Percentiles rank a stretch among this genome's conserved stretches.
phyloP scores from a whole-genome alignment of 2,113 vertebrate genomes.

The Apistogramma diplotaenia region DNA sequence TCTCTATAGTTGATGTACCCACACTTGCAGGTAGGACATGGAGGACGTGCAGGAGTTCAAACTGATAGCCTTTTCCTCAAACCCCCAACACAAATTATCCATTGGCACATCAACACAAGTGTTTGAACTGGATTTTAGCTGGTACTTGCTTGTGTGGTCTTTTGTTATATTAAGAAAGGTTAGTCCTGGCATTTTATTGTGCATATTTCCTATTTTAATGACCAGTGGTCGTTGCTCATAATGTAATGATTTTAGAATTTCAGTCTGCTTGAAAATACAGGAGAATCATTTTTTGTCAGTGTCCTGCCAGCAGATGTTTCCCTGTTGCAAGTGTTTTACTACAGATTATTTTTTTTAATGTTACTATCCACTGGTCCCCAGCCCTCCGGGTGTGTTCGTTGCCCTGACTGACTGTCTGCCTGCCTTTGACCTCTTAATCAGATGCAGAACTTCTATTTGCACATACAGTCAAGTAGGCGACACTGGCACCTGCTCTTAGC shows the following conservation, averaged over 20 bases:
- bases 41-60: conserved; percentile 63
- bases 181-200: background rate
- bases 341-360: background rate
- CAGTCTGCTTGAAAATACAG: background rate
- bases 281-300: background rate
- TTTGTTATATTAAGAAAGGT: conserved; percentile 20
- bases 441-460: background rate
- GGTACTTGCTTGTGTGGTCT: conserved; percentile 15
- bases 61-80: conserved; percentile 64
- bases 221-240: background rate
- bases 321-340: background rate
- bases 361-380: background rate
- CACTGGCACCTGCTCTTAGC: conserved; percentile 8
- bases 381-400: background rate
- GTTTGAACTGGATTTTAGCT: conserved; percentile 27
- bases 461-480: conserved; percentile 15
- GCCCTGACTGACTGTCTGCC: background rate
- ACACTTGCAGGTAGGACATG: conserved; percentile 70
- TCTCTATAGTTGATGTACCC: conserved; percentile 62
- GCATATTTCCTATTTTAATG: background rate
- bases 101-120: conserved; percentile 55
- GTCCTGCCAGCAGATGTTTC: background rate
- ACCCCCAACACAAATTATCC: conserved; percentile 68
- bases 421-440: background rate
- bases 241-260: background rate